Percentiles rank a stretch among this genome's conserved stretches.
Conservation (phyloP, 1,140 invertebrate species). For the Grapholita molesta region DNA sequence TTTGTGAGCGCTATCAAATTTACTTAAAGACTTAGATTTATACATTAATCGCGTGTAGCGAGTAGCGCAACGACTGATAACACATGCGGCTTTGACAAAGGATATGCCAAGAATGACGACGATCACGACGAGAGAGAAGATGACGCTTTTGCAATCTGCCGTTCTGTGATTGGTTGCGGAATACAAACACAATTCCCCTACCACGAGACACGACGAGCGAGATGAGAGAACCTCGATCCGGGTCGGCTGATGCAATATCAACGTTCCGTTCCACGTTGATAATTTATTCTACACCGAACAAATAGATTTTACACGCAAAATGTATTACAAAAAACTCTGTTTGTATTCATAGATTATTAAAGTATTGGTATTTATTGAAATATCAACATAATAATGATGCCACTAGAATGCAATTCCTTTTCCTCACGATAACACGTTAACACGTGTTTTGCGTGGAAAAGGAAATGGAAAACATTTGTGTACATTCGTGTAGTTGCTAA, state of each 20-base stretch:
- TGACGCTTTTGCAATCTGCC: no score
- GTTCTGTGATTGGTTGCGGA: no score
- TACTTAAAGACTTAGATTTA: background rate
- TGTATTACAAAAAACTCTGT: no score
- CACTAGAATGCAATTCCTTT: no score
- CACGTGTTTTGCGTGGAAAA: background rate
- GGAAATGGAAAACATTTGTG: background rate
- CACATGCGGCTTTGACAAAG: background rate
- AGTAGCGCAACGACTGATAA: no score
- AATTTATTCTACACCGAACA: background rate
- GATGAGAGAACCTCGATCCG: background rate
- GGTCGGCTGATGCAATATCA: constrained; percentile 29
- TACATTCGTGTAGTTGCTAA: background rate
- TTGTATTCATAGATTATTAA: no score
- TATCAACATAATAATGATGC: no score
- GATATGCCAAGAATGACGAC: background rate
- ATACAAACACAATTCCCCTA: no score
- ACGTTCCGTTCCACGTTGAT: constrained; percentile 27
- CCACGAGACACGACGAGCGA: no score
- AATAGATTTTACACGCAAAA: background rate
- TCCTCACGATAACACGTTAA: background rate
- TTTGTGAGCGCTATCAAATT: background rate
- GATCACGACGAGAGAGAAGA: no score
- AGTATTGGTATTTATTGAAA: background rate
- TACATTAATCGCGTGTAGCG: background rate